phyloP scores from a whole-genome alignment of 2,113 vertebrate species.

The Nestor notabilis region DNA sequence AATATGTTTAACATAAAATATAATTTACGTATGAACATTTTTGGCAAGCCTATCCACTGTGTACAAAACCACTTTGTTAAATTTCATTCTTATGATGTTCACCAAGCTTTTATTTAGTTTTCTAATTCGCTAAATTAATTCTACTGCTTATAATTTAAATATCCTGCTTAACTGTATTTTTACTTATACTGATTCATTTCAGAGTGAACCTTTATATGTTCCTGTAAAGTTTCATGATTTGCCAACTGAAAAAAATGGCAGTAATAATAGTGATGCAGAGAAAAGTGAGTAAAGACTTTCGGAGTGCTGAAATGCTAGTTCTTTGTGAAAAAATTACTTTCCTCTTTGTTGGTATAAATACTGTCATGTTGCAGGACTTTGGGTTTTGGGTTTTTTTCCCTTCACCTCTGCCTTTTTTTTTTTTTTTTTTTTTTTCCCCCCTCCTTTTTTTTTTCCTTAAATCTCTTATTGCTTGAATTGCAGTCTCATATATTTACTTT shows the following conservation, averaged over 20 bases:
- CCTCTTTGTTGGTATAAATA: not conserved
- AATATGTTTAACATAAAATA: not conserved
- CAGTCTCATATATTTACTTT: conserved; percentile 50
- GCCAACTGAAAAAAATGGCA: conserved; percentile 78
- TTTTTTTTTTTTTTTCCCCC: too few species aligned
- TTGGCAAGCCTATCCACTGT: not conserved
- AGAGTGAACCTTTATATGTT: conserved; percentile 97
- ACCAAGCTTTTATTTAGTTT: not conserved
- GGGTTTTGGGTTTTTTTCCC: not conserved
- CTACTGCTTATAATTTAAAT: not conserved
- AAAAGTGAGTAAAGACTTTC: conserved; percentile 81
- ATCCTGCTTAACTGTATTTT: conserved; percentile 24
- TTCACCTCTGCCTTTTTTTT: not conserved
- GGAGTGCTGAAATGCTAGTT: conserved; percentile 5
- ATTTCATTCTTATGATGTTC: not conserved
- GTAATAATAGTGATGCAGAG: conserved; percentile 77
- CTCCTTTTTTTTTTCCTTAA: not conserved
- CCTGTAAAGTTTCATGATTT: conserved; percentile 96
- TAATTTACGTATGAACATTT: not conserved
- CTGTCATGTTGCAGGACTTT: not conserved
- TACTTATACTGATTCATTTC: conserved; percentile 51
- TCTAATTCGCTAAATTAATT: not conserved
- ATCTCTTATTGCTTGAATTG: conserved; percentile 22
- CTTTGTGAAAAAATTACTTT: not conserved
- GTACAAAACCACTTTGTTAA: not conserved